phyloP scores from a whole-genome alignment of 2,797 vertebrate species.

The Pitangus sulphuratus region DNA sequence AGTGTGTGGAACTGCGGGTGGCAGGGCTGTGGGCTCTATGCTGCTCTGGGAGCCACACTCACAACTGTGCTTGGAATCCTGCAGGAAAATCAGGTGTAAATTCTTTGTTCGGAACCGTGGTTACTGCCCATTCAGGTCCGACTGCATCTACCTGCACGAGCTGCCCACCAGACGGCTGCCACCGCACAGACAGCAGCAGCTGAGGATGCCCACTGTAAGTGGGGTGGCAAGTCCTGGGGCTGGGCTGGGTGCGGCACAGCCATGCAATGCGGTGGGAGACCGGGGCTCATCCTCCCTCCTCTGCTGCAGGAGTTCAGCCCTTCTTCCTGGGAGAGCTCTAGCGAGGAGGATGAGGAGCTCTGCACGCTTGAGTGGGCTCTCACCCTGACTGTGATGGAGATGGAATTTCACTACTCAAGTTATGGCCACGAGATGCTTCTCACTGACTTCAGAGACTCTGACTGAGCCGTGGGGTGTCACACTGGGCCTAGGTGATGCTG shows the following conservation, averaged over 20 bases:
- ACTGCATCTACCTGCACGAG: constrained; percentile 88
- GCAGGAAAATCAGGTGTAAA: constrained; percentile 85
- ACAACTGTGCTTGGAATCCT: neutral
- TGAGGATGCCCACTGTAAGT: neutral
- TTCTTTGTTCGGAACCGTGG: constrained; percentile 79
- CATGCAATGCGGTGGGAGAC: rapidly evolving
- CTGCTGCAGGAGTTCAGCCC: neutral
- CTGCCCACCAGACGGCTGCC: neutral
- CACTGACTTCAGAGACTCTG: neutral
- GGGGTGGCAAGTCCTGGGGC: rapidly evolving
- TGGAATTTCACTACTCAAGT: neutral
- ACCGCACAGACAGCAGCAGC: rapidly evolving
- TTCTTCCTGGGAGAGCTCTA: constrained; percentile 62
- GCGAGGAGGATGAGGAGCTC: constrained; percentile 68
- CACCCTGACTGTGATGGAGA: constrained; percentile 68
- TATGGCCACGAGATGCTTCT: neutral
- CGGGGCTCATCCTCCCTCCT: neutral
- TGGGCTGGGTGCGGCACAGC: neutral
- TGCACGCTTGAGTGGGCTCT: constrained; percentile 76
- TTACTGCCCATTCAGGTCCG: constrained; percentile 86
- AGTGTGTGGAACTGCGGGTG: rapidly evolving
- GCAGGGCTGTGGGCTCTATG: rapidly evolving
- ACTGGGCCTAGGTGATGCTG: neutral
- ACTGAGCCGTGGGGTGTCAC: neutral
- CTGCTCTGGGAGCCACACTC: rapidly evolving